phyloP scores from a whole-genome alignment of 2,888 invertebrate species.

The Erynnis tages region DNA sequence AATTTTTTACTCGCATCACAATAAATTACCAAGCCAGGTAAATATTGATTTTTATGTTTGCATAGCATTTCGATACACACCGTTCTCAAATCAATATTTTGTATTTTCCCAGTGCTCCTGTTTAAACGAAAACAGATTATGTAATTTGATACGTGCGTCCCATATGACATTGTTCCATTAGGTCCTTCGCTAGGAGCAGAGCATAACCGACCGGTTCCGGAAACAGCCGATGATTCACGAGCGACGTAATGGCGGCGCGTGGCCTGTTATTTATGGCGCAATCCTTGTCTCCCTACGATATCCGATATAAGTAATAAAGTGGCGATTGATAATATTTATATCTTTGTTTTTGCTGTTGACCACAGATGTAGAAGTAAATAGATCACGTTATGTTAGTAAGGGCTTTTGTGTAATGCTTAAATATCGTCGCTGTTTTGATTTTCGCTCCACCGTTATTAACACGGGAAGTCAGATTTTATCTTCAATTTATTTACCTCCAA shows the following conservation, averaged over 20 bases:
- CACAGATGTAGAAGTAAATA: too few species aligned
- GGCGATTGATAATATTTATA: constrained; percentile 39
- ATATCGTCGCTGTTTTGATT: too few species aligned
- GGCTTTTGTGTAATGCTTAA: too few species aligned
- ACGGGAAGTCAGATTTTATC: too few species aligned
- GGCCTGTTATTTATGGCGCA: constrained; percentile 38
- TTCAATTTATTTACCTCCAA: too few species aligned
- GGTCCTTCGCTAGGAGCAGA: constrained; percentile 11
- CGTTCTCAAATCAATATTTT: not conserved
- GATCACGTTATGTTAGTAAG: too few species aligned
- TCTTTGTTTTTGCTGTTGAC: constrained; percentile 36
- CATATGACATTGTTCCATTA: not conserved
- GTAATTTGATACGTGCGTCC: not conserved
- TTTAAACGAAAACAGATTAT: not conserved
- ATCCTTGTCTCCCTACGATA: constrained; percentile 36
- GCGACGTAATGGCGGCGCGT: constrained; percentile 31
- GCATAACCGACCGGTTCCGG: constrained; percentile 26
- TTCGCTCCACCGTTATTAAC: constrained; percentile 9
- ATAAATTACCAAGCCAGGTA: too few species aligned
- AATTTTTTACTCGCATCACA: too few species aligned
- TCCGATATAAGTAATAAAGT: constrained; percentile 33
- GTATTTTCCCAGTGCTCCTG: not conserved
- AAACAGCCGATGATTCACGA: constrained; percentile 40
- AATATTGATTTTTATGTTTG: too few species aligned
- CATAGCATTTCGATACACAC: not conserved